These are phyloP conservation scores for Gnatocerus cornutus DNA, from an alignment of 2,888 invertebrate species.

Conservation along the genomic window DNA sequence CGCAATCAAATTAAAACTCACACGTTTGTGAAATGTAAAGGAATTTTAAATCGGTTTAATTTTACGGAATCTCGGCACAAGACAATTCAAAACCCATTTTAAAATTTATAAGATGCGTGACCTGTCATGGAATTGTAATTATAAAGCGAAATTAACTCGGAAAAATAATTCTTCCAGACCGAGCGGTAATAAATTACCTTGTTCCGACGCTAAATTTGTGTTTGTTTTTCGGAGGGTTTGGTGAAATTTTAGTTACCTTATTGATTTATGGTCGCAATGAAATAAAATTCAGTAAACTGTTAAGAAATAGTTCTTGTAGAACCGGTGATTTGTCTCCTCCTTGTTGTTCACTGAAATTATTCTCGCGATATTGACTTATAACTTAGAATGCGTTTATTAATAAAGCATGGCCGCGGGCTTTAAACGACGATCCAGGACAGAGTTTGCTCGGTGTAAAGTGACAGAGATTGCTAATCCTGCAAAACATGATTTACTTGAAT, in stretches of 20 bases:
- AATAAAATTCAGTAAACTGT: too few relatives aligned
- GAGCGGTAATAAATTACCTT: slow-evolving; percentile 32
- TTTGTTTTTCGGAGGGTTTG: slow-evolving; percentile 33
- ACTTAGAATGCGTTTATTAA: slow-evolving; percentile 36
- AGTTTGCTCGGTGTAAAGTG: slow-evolving; percentile 36
- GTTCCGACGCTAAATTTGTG: slow-evolving; percentile 29
- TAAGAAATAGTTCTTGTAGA: too few relatives aligned
- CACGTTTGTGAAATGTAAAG: slow-evolving; percentile 8
- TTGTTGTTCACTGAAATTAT: neutral
- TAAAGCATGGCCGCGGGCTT: slow-evolving; percentile 28
- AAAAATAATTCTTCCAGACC: slow-evolving; percentile 45
- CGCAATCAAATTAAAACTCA: neutral
- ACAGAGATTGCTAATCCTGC: slow-evolving; percentile 47
- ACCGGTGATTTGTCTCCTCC: neutral
- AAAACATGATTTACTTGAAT: slow-evolving; percentile 50
- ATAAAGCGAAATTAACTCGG: slow-evolving; percentile 42
- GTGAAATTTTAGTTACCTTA: neutral
- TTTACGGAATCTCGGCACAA: slow-evolving; percentile 22
- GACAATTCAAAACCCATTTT: slow-evolving; percentile 42
- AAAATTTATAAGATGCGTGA: slow-evolving; percentile 47
- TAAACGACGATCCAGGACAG: slow-evolving; percentile 23
- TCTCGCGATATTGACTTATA: slow-evolving; percentile 12
- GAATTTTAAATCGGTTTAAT: slow-evolving; percentile 41
- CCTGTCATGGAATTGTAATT: slow-evolving; percentile 44
- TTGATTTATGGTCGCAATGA: neutral